Base-by-base conservation (phyloP, 2,888 invertebrate species). In the Gnatocerus cornutus region DNA sequence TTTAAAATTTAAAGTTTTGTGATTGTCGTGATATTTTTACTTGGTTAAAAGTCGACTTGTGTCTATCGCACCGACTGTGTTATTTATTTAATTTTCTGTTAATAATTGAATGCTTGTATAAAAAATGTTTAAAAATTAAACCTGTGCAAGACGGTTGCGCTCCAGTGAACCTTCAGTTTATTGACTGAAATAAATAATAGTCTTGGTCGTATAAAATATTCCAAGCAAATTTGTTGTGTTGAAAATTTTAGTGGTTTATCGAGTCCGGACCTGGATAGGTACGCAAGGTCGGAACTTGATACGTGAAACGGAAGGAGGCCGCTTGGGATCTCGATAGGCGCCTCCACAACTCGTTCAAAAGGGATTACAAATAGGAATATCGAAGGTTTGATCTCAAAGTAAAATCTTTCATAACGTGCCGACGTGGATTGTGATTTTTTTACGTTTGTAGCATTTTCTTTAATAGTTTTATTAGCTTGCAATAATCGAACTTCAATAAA, bases 291-390 rank as follows among this genome's bases (percentile, higher is more conserved):
- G 61, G 39, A 61, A 61, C 39, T 50, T 39, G 61, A 61, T 61
- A 64, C 64, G 53, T 45, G 53, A 45, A 55, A 45, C 53, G 64
- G 55, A 64, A 64, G 61, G 53, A 64, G 50, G 53, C 64, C 64
- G 53, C 53, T 43, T 16, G 64, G 64, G 53, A 64, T 16, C 52
- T 30, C 41, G 53, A 55, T 53, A 64, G 64, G 37, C 53, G 53
- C 53, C 53, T 55, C 53, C 41, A 55, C 65, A 65, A 56, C 69
- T 68, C 59, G 69, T 71, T 73, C 73, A 66, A 71, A 66, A 70
- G 68, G 67, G 66, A 71, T 72, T 73, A 72, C 72, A 71, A 72
- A 71, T 69, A 72, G 73, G 65, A 73, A 71, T 73, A 72, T 71
- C 69, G 65, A 45, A 37, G 56, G 65, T 67, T 70, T 73, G 71